Base-by-base conservation (phyloP, 1,140 invertebrate species). In the Aplysia californica region DNA sequence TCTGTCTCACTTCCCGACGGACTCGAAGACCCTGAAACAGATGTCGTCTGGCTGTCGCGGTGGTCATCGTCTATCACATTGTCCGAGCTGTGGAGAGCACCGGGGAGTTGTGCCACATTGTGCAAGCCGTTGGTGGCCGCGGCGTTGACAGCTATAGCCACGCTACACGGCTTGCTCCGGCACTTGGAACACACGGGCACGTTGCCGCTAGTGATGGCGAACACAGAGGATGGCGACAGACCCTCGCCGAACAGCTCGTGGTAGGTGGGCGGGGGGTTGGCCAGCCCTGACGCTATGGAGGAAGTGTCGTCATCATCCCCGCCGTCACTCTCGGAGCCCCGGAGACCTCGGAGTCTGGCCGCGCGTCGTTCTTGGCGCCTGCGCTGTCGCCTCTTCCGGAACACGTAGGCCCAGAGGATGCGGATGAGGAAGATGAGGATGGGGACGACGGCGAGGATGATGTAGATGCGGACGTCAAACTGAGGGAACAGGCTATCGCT, bases 391-490 rank as follows among this genome's bases (percentile, higher is more conserved):
- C 72, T 58, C 1, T 41, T 35, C 39, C 61, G 41, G 61, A 41
- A 75, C 38, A 75, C 41, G 72, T 65, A 75, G 31, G 38, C n/a
- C 72, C 72, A 75, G 2, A 75, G 29, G 2, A 75, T 31, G 39
- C 72, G 58, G 31, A n/a, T 23, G n/a, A 75, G 36, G 31, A 75
- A 75, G 38, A 75, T 66, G 10, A 75, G 39, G 15, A 75, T 29
- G 31, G 72, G 72, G 1, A 75, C 72, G 3, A 75, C 61, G 29
- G 72, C 72, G 1, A 75, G 72, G 58, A 75, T 55, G 39, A 75
- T 64, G 61, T 75, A 75, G 23, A 75, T 75, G 10, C 72, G 58
- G n/a, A 55, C 72, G 61, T 75, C 72, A 41, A 75, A 75, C 41
- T 75, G 59, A 2, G 72, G 72, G 31, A 66, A 75, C 2, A 23